Conservation (phyloP, 2,888 invertebrate genomes). For the Reticulitermes lucifugus region DNA sequence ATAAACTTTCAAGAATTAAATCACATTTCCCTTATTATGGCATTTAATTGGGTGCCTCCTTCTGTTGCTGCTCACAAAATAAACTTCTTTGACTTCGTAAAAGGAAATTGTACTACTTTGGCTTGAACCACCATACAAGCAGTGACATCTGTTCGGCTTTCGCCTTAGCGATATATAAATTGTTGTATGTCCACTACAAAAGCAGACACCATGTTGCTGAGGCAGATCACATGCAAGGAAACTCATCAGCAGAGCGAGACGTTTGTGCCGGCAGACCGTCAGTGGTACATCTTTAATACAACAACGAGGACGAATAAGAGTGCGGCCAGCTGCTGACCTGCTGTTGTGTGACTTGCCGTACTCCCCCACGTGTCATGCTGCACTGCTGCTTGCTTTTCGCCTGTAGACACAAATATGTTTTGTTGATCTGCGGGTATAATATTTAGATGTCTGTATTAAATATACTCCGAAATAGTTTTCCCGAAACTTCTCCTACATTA, state of each 20-base stretch:
- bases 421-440: no score
- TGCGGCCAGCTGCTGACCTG: background rate
- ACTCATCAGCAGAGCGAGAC: background rate
- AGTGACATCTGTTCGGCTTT: no score
- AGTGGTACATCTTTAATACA: background rate
- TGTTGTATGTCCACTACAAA: no score
- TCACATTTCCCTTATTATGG: background rate
- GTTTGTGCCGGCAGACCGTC: no score
- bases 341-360: slow-evolving; percentile 57
- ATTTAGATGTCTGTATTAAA: no score
- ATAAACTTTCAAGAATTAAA: background rate
- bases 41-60: background rate
- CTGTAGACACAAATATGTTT: slow-evolving; percentile 58
- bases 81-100: background rate
- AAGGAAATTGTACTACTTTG: background rate
- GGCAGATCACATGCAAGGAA: background rate
- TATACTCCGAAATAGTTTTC: no score
- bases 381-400: slow-evolving; percentile 74
- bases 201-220: background rate
- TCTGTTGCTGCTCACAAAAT: background rate
- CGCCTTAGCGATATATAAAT: no score
- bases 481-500: no score
- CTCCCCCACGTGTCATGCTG: slow-evolving; percentile 74
- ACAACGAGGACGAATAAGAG: background rate
- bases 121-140: background rate